Base-by-base conservation (phyloP, 1,140 invertebrate species). In the Elymnias hypermnestra region DNA sequence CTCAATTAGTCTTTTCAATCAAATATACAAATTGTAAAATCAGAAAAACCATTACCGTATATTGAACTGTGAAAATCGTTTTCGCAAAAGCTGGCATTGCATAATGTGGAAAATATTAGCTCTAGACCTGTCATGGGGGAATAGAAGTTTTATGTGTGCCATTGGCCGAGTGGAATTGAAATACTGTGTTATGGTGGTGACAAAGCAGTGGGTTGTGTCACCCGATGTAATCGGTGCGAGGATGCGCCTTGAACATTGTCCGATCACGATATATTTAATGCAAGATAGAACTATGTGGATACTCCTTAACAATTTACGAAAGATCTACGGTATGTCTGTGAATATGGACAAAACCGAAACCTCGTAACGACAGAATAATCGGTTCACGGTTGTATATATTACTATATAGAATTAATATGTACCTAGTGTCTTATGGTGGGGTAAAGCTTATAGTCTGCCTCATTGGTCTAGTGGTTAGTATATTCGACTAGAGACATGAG, bases 1-100 rank as follows among this genome's bases (percentile, higher is more conserved):
- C 6, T n/a, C 3, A 26, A 26, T n/a, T 21, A 21, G 3, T 21
- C 19, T 21, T 21, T 4, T 21, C 3, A 21, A 21, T 4, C 3
- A 21, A 21, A 21, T 21, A 21, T 18, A 33, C 43, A 40, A 18
- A 43, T 7, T 21, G 15, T 19, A 53, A 19, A 39, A 28, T 10
- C 17, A 38, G 10, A 29, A 21, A 14, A 29, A 21, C 43, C 22
- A 15, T 45, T 48, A 67, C 54, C 50, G 19, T 28, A 10, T 1
- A 61, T 2, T 8, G 71, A 54, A 9, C 75, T 72, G 33, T 75
- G 70, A 42, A 72, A 74, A 21, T 69, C 21, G 5, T 46, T 51
- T 29, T 67, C 73, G 56, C 79, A 85, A 41, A 77, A 65, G 3
- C 62, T 77, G 0, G 69, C 70, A 42, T 84, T 84, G 59, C 83